Base-by-base conservation (phyloP, 2,888 invertebrate genomes). In the Nemoura dubitans region DNA sequence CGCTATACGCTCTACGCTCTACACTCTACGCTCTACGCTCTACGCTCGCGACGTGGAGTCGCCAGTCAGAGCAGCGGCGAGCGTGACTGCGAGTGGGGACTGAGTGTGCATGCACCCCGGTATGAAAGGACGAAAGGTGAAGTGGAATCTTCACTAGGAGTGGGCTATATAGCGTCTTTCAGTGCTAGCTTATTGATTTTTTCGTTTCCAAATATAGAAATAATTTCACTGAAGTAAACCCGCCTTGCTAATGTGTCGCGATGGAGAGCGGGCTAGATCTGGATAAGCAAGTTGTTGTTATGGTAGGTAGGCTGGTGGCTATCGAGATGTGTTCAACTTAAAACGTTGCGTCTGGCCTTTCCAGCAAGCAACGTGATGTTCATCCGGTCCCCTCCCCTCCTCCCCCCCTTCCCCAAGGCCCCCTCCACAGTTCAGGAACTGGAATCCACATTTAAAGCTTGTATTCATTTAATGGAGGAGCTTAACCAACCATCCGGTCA, bases 151-250 rank as follows among this genome's bases (percentile, higher is more conserved):
- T 59, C 59, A 59, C 59, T 59, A 59, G 59, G 14, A 59, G 59
- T 59, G 59, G 59, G 59, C 59, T 59, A 59, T 59, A 59, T 59
- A 59, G 59, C 59, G 14, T 59, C 59, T 59, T 59, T 59, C 59
- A 59, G 59, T 59, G 10, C 59, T 59, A 59, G 21, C 59, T 59
- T 59, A 59, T 59, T 59, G 59, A 59, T 59, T 59, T 59, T 59
- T 59, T 59, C 59, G 59, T 21, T 59, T 59, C 59, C 59, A 59
- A 59, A 59, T 59, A 59, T 59, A 59, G 59, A 59, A 59, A 59
- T 59, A 59, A 59, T 59, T 59, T 59, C 59, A 59, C 59, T 59
- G 59, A 21, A 59, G 59, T 7, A 59, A 59, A 59, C 59, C 21
- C 59, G 21, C 6, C 16, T 59, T 59, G 59, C 3, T 59, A 59